phyloP scores from a whole-genome alignment of 1,140 invertebrate genomes.

The Drosophila repleta region DNA sequence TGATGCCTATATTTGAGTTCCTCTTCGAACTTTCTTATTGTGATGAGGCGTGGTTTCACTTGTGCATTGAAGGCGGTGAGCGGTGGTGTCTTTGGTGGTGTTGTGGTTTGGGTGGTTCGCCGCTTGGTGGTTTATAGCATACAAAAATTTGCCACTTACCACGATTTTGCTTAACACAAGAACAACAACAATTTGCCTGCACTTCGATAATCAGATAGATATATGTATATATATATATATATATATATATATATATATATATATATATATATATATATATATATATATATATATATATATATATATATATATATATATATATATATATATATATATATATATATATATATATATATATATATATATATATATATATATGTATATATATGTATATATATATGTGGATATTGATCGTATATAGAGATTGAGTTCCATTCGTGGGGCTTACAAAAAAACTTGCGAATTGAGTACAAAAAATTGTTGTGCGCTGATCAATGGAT shows the following conservation, averaged over 20 bases:
- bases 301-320: too few relatives aligned
- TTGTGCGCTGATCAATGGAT: slow-evolving; percentile 18
- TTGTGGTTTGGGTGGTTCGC: slow-evolving; percentile 8
- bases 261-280: too few relatives aligned
- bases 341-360: too few relatives aligned
- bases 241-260: too few relatives aligned
- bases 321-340: too few relatives aligned
- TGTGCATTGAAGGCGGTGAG: slow-evolving; percentile 20
- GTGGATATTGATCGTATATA: slow-evolving; percentile 7
- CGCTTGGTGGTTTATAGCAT: slow-evolving; percentile 46
- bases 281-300: too few relatives aligned
- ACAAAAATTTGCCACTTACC: slow-evolving; percentile 77
- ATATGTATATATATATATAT: too few relatives aligned
- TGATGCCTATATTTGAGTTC: too few relatives aligned
- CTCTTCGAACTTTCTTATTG: too few relatives aligned
- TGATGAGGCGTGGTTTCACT: slow-evolving; percentile 21
- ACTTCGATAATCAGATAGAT: slow-evolving; percentile 12
- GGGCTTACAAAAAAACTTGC: slow-evolving; percentile 59
- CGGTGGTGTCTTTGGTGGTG: slow-evolving; percentile 1
- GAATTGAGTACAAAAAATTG: slow-evolving; percentile 64
- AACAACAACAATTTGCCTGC: slow-evolving; percentile 39
- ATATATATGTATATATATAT: too few relatives aligned
- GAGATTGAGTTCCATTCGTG: slow-evolving; percentile 41
- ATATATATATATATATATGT: too few relatives aligned
- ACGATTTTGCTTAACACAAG: slow-evolving; percentile 46